phyloP scores from a whole-genome alignment of 2,113 vertebrate genomes.

The Tragulus kanchil region DNA sequence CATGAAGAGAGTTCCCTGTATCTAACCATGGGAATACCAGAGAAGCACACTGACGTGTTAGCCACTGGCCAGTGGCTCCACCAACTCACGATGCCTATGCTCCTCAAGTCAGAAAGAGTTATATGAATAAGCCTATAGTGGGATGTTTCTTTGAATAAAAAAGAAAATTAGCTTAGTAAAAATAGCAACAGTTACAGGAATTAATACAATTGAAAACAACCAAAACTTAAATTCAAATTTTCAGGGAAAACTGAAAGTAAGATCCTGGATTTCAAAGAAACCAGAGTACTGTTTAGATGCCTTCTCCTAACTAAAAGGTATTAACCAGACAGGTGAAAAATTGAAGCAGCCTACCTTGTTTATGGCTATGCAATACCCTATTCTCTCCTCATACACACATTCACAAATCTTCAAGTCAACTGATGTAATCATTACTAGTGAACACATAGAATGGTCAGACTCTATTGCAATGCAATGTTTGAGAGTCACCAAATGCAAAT shows the following conservation, averaged over 20 bases:
- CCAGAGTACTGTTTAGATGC: not conserved
- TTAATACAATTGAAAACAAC: not conserved
- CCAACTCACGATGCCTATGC: not conserved
- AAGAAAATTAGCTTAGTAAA: constrained; percentile 13
- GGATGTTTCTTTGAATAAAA: constrained; percentile 6
- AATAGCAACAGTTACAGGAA: not conserved
- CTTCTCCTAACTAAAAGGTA: not conserved
- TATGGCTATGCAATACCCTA: not conserved
- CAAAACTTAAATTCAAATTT: not conserved
- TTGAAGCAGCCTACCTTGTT: not conserved
- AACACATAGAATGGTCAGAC: not conserved
- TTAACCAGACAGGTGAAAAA: not conserved
- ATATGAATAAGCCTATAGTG: not conserved
- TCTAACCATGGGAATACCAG: fast-evolving
- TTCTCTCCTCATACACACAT: not conserved
- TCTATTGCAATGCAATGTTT: not conserved
- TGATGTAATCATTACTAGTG: not conserved
- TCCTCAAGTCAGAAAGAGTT: not conserved
- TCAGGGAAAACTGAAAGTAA: not conserved
- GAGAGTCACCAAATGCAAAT: not conserved
- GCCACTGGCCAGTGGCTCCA: not conserved
- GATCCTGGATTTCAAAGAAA: constrained; percentile 18
- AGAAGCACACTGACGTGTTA: not conserved
- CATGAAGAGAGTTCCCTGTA: not conserved
- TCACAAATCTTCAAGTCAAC: not conserved